Percentiles rank a stretch among this genome's conserved stretches.
Conservation (phyloP, 2,888 invertebrate genomes). For the Deilephila elpenor region DNA sequence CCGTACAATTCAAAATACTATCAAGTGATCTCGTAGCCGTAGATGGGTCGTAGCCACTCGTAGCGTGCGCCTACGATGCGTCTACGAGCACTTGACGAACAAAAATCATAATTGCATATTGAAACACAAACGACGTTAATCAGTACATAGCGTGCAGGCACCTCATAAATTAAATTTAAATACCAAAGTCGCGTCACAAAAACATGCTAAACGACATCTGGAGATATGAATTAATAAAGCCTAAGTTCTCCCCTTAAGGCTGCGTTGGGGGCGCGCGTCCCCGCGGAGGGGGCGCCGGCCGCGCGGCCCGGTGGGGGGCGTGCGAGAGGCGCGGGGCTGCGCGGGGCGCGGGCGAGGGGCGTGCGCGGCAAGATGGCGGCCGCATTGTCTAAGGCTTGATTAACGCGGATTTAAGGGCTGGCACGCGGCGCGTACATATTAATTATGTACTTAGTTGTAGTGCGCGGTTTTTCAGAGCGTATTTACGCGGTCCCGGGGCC, state of each 20-base stretch:
- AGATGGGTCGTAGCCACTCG: slow-evolving; percentile 9
- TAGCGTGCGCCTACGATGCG: slow-evolving; percentile 10
- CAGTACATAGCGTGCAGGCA: slow-evolving; percentile 24
- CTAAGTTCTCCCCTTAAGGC: slow-evolving; percentile 65
- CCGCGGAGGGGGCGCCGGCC: slow-evolving; percentile 41
- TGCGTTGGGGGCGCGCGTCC: slow-evolving; percentile 49
- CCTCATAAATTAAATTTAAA: slow-evolving; percentile 54
- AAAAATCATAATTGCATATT: slow-evolving; percentile 26
- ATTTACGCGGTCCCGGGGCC: slow-evolving; percentile 24
- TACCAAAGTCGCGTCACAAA: slow-evolving; percentile 54
- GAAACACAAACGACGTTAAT: slow-evolving; percentile 32
- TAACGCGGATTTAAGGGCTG: slow-evolving; percentile 77
- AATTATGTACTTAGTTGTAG: slow-evolving; percentile 77
- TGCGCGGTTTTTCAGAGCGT: slow-evolving; percentile 45
- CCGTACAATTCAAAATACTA: no score
- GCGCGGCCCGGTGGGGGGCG: slow-evolving; percentile 40
- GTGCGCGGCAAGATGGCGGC: slow-evolving; percentile 74
- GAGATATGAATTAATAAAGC: slow-evolving; percentile 67
- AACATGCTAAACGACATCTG: slow-evolving; percentile 54
- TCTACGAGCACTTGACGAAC: slow-evolving; percentile 15
- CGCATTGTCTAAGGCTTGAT: slow-evolving; percentile 81
- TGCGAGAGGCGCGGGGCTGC: slow-evolving; percentile 42
- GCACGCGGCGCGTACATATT: slow-evolving; percentile 73
- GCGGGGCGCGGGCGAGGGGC: slow-evolving; percentile 46
- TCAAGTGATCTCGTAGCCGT: slow-evolving; percentile 1